A percentile compares a stretch with the other conserved stretches of the same genome.
Conservation (phyloP, 2,113 vertebrate species). For the Camelus dromedarius region DNA sequence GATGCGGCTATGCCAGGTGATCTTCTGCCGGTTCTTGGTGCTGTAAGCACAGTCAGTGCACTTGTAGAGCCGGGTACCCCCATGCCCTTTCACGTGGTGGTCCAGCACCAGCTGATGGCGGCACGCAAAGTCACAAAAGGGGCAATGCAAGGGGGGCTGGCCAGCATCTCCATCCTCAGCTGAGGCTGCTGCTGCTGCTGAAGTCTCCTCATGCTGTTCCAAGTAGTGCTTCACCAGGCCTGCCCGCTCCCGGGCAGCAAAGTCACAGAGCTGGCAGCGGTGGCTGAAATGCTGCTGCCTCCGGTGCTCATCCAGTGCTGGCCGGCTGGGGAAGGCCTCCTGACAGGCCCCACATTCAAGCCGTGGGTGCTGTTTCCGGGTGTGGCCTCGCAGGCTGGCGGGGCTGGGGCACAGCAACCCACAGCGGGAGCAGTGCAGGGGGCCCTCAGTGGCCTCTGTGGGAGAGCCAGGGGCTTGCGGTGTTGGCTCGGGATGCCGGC, state of each 20-base stretch:
- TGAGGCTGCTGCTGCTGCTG: not conserved
- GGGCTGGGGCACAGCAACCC: slow-evolving; percentile 89
- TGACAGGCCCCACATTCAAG: slow-evolving; percentile 90
- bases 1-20: slow-evolving; percentile 97
- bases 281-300: slow-evolving; percentile 90
- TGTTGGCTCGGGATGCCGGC: slow-evolving; percentile 87
- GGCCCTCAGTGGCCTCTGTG: slow-evolving; percentile 56
- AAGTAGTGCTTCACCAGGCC: slow-evolving; percentile 93
- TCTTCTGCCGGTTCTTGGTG: slow-evolving; percentile 97
- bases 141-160: slow-evolving; percentile 90
- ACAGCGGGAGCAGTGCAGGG: slow-evolving; percentile 89
- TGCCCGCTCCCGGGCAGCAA: slow-evolving; percentile 91
- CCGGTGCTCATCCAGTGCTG: slow-evolving; percentile 89
- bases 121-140: slow-evolving; percentile 93
- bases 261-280: slow-evolving; percentile 92
- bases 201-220: slow-evolving; percentile 88
- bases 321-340: slow-evolving; percentile 87
- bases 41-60: slow-evolving; percentile 95
- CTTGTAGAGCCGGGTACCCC: slow-evolving; percentile 94
- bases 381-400: slow-evolving; percentile 89
- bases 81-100: slow-evolving; percentile 95
- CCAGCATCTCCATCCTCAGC: slow-evolving; percentile 61
- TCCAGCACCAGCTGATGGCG: slow-evolving; percentile 94
- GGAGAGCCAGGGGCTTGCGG: slow-evolving; percentile 61
- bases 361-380: slow-evolving; percentile 89